A percentile compares a stretch with the other conserved stretches of the same genome.
Evolutionary conservation across 2,888 invertebrate species (phyloP).

Genomic region (Sinelater perroti): DNA sequence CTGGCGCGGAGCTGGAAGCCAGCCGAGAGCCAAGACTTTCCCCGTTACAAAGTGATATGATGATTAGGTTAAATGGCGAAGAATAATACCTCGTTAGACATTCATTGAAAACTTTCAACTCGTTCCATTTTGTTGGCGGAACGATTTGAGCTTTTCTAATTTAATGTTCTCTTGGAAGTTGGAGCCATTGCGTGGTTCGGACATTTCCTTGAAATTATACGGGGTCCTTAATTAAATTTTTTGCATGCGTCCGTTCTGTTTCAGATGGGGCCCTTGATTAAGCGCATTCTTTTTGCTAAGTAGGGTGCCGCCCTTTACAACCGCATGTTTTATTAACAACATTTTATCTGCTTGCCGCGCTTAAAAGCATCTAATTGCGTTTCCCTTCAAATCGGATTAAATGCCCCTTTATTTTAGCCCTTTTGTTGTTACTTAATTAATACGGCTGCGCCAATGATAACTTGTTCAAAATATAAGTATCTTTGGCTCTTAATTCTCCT

Average conservation of each 20-base stretch:
- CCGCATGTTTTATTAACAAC: slow-evolving; percentile 27
- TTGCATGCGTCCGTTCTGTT: slow-evolving; percentile 39
- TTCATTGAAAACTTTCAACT: slow-evolving; percentile 61
- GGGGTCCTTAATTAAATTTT: slow-evolving; percentile 53
- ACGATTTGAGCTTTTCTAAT: slow-evolving; percentile 58
- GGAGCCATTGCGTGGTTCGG: slow-evolving; percentile 44
- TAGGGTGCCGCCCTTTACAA: slow-evolving; percentile 28
- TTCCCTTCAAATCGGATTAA: slow-evolving; percentile 27
- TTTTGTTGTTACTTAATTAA: slow-evolving; percentile 25
- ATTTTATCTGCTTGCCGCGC: slow-evolving; percentile 24
- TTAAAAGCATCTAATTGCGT: slow-evolving; percentile 28
- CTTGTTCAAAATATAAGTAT: slow-evolving; percentile 13
- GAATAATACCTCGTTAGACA: slow-evolving; percentile 62
- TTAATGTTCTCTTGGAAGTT: slow-evolving; percentile 50
- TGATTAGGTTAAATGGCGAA: slow-evolving; percentile 62
- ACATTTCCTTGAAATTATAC: slow-evolving; percentile 46
- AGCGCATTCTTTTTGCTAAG: slow-evolving; percentile 34
- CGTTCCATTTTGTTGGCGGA: slow-evolving; percentile 55
- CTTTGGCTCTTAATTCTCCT: no score
- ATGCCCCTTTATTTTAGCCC: slow-evolving; percentile 19
- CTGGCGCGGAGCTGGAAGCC: slow-evolving; percentile 21
- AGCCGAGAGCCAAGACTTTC: slow-evolving; percentile 44
- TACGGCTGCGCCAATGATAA: slow-evolving; percentile 15
- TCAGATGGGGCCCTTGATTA: slow-evolving; percentile 37
- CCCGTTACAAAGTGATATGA: slow-evolving; percentile 60